phyloP scores from a whole-genome alignment of 2,797 vertebrate species.

The Paedocypris micromegethes region DNA sequence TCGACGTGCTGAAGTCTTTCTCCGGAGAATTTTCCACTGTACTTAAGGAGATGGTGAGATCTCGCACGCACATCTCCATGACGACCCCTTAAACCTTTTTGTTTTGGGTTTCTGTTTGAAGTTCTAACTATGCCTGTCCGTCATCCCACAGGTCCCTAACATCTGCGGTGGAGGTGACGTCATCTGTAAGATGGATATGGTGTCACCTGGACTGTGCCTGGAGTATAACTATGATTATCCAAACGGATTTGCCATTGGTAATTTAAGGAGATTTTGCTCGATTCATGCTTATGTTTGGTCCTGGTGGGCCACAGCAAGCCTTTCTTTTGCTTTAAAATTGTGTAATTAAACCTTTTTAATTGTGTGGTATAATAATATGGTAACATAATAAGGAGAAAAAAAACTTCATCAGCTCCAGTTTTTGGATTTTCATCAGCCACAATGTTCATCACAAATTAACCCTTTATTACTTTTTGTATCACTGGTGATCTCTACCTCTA shows the following conservation, averaged over 20 bases:
- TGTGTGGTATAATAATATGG: too few species aligned
- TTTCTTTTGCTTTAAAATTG: too few species aligned
- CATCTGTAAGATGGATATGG: slow-evolving; percentile 86
- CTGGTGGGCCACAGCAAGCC: too few species aligned
- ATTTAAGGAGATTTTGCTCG: slow-evolving; percentile 28
- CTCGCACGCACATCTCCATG: not conserved
- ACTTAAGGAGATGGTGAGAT: slow-evolving; percentile 84
- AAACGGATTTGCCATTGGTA: slow-evolving; percentile 96
- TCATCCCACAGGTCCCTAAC: slow-evolving; percentile 76
- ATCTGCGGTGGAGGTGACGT: slow-evolving; percentile 85
- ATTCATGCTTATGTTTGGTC: not conserved
- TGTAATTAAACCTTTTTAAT: too few species aligned
- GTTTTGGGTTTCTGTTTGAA: not conserved
- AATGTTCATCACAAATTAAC: too few species aligned
- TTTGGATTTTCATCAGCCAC: too few species aligned
- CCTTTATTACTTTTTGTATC: too few species aligned
- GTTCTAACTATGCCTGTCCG: not conserved
- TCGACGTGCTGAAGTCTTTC: slow-evolving; percentile 80
- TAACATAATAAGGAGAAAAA: too few species aligned
- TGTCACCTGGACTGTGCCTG: slow-evolving; percentile 85
- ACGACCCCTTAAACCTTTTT: not conserved
- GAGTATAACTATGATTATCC: slow-evolving; percentile 98
- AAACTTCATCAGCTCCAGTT: too few species aligned
- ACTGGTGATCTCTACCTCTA: too few species aligned
- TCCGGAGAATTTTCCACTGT: slow-evolving; percentile 82